These are phyloP conservation scores for Pyrochroa serraticornis DNA, from an alignment of 2,888 invertebrate species.

Conservation along the genomic window DNA sequence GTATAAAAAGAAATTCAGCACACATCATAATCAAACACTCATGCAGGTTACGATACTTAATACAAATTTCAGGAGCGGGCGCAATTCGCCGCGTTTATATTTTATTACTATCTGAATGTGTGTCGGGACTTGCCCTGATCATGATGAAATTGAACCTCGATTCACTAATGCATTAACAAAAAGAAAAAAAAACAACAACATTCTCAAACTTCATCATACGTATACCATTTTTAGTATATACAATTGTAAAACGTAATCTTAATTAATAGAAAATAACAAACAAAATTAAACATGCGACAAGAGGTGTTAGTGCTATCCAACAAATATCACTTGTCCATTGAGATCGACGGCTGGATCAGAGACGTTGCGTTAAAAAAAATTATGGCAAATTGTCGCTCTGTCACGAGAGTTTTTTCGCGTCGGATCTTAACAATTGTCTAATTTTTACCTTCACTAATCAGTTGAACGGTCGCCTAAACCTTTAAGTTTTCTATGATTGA, in stretches of 20 bases:
- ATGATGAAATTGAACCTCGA: constrained; percentile 33
- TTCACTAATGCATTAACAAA: constrained; percentile 50
- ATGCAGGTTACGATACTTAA: constrained; percentile 34
- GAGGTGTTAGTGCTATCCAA: neutral
- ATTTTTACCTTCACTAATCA: no score
- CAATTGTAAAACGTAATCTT: constrained; percentile 43
- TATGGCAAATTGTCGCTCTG: neutral
- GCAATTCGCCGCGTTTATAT: constrained; percentile 31
- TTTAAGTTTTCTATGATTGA: no score
- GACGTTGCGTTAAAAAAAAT: no score
- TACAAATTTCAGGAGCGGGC: constrained; percentile 38
- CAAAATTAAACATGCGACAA: constrained; percentile 42
- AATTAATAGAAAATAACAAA: constrained; percentile 50
- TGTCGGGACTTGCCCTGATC: constrained; percentile 40
- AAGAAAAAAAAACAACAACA: constrained; percentile 57
- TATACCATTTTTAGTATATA: constrained; percentile 57
- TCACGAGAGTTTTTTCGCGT: no score
- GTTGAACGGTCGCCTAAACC: no score
- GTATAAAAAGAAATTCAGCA: constrained; percentile 38
- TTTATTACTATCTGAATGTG: constrained; percentile 33
- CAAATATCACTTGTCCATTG: no score
- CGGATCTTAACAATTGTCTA: no score
- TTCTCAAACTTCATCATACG: constrained; percentile 59
- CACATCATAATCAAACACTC: constrained; percentile 37
- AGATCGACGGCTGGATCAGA: no score